Conservation (phyloP, 2,797 vertebrate species). For the Falco rusticolus region DNA sequence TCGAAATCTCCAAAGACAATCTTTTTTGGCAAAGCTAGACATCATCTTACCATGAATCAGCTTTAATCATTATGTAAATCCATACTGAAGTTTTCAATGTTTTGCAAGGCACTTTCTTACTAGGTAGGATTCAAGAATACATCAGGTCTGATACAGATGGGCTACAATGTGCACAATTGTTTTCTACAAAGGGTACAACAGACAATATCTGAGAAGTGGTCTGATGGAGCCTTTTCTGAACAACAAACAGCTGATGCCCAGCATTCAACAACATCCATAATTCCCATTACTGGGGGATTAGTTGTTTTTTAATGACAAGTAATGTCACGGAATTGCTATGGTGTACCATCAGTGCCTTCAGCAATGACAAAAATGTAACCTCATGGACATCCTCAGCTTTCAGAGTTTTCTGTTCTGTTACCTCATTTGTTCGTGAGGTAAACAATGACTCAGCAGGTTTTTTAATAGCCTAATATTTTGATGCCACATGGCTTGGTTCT, state of each 20-base stretch:
- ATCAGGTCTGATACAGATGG: neutral
- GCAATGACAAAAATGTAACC: neutral
- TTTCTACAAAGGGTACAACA: neutral
- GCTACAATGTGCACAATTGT: neutral
- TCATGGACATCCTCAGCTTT: neutral
- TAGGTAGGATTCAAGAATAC: neutral
- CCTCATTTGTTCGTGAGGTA: neutral
- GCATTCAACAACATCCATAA: neutral
- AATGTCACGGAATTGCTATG: neutral
- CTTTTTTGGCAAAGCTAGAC: neutral
- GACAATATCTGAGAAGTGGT: neutral
- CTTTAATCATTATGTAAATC: neutral
- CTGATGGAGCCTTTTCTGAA: neutral
- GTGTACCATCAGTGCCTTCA: neutral
- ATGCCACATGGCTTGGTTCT: neutral
- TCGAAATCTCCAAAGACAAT: neutral
- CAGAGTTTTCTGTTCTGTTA: neutral
- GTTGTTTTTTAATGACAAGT: neutral
- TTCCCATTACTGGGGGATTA: neutral
- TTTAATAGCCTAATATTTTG: neutral
- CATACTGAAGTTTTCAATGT: neutral
- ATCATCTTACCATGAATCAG: neutral
- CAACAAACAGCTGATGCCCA: neutral
- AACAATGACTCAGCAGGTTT: neutral
- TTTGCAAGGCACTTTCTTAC: neutral